These are phyloP conservation scores for Syngnathus scovelli DNA, from an alignment of 2,113 vertebrate genomes.

Conservation along the genomic window DNA sequence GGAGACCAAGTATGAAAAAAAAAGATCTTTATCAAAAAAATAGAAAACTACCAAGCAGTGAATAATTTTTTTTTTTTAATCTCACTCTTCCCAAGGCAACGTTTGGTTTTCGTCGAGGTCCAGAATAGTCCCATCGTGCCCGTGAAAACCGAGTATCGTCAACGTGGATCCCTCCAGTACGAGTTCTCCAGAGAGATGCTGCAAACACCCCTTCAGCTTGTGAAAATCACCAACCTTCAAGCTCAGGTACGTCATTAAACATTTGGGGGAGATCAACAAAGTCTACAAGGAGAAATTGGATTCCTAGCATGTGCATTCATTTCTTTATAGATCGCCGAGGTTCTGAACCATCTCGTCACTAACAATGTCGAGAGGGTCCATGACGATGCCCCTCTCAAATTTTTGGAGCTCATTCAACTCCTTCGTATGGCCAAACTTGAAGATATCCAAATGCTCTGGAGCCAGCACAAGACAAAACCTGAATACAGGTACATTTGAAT, in stretches of 20 bases:
- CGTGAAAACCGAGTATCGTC: slow-evolving; percentile 36
- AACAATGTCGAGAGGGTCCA: slow-evolving; percentile 66
- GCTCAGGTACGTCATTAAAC: slow-evolving; percentile 51
- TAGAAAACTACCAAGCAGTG: background rate
- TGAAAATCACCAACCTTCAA: slow-evolving; percentile 62
- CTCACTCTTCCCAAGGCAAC: slow-evolving; percentile 62
- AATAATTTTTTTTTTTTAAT: background rate
- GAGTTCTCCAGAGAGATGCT: slow-evolving; percentile 62
- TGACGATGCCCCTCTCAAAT: slow-evolving; percentile 69
- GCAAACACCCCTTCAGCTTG: slow-evolving; percentile 70
- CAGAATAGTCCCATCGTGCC: slow-evolving; percentile 26
- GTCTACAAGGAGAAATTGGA: background rate
- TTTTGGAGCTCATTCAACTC: slow-evolving; percentile 73
- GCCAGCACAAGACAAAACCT: slow-evolving; percentile 38
- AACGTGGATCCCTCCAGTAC: slow-evolving; percentile 66
- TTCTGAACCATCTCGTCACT: slow-evolving; percentile 68
- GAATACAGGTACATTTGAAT: slow-evolving; percentile 50
- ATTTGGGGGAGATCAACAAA: background rate
- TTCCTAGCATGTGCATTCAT: background rate
- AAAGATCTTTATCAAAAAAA: background rate
- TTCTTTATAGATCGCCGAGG: slow-evolving; percentile 61
- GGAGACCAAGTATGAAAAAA: slow-evolving; percentile 67
- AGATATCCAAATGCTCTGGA: slow-evolving; percentile 63
- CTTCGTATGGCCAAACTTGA: slow-evolving; percentile 47
- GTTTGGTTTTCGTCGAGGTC: slow-evolving; percentile 63